Evolutionary conservation across 2,797 vertebrate genomes (phyloP).

Genomic region (Eremophila alpestris): DNA sequence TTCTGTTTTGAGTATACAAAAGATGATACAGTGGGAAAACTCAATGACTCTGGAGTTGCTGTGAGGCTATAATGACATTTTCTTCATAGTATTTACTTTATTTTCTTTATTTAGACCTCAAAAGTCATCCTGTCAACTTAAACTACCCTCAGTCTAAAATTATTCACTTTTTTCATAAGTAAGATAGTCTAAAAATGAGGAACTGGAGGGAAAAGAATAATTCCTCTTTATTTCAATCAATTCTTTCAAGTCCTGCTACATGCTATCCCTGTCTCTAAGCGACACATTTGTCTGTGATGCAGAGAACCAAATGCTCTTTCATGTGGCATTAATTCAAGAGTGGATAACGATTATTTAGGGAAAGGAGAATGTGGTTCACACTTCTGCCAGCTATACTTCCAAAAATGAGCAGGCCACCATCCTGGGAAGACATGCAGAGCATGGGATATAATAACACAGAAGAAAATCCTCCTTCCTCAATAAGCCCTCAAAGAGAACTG

Average conservation of each 20-base stretch:
- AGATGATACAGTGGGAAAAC: background rate
- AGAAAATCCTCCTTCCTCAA: background rate
- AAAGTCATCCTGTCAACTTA: background rate
- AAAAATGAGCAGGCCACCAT: background rate
- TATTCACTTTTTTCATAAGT: background rate
- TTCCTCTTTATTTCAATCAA: background rate
- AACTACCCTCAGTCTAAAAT: background rate
- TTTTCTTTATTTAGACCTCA: background rate
- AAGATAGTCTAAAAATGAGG: background rate
- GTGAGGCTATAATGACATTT: background rate
- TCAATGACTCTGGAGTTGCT: background rate
- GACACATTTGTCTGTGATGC: background rate
- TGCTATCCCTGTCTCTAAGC: background rate
- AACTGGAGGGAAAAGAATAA: background rate
- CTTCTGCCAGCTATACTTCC: background rate
- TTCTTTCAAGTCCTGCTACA: background rate
- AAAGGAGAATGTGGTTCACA: background rate
- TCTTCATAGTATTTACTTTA: background rate
- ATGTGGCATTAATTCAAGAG: background rate
- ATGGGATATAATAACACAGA: background rate
- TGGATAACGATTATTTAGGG: background rate
- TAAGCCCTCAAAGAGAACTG: background rate
- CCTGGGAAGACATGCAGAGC: background rate
- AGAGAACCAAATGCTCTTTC: constrained; percentile 1
- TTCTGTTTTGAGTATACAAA: background rate